Evolutionary conservation across 35 echinoderm and acorn worm species (phyloP).

Genomic region (Amphiura filiformis): DNA sequence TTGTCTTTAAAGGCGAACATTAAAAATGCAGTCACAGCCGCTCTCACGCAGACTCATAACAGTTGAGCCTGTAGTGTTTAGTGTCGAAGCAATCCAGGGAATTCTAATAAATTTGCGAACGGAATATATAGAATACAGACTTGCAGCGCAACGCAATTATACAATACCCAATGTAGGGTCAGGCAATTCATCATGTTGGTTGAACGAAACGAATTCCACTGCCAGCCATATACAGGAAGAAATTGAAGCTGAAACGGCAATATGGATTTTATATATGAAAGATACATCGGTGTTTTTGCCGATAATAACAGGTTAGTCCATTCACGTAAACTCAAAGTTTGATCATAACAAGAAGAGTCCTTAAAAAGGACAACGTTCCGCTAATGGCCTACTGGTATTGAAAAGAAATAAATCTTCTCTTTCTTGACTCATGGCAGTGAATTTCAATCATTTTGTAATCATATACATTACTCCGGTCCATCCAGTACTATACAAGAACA

Average conservation of each 20-base stretch:
- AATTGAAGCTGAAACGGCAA: conserved; percentile 48
- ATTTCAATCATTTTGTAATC: no score
- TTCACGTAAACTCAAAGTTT: no score
- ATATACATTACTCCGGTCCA: no score
- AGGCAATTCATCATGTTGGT: not conserved
- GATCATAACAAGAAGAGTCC: no score
- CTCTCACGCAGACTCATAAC: conserved; percentile 10
- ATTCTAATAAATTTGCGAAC: conserved; percentile 22
- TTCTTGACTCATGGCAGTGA: no score
- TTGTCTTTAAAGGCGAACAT: no score
- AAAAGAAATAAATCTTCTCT: no score
- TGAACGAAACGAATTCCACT: not conserved
- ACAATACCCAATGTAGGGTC: not conserved
- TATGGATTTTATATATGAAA: conserved; percentile 64
- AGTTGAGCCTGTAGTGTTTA: conserved; percentile 36
- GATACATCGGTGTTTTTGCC: conserved; percentile 34
- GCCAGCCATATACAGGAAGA: not conserved
- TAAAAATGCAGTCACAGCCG: no score
- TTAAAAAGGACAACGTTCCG: no score
- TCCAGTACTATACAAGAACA: no score
- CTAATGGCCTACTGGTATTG: no score
- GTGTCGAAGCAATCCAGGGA: conserved; percentile 32
- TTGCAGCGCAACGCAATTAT: conserved; percentile 31
- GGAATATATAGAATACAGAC: conserved; percentile 25
- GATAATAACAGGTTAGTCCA: conserved; percentile 16